Conservation (phyloP, 2,797 vertebrate species). For the Cichlasoma orientale region DNA sequence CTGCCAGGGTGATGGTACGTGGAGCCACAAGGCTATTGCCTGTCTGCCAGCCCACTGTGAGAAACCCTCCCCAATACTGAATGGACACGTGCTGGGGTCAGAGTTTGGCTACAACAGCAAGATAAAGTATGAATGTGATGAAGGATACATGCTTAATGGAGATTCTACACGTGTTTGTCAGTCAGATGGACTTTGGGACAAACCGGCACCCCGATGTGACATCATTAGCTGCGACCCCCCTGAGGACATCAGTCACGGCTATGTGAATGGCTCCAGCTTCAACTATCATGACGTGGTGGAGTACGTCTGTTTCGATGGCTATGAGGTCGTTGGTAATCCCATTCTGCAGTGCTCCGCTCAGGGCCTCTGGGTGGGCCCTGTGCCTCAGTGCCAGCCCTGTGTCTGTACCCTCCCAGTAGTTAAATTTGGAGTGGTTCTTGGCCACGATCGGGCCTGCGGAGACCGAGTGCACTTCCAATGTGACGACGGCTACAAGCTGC, state of each 20-base stretch:
- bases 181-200: constrained; percentile 88
- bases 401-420: constrained; percentile 82
- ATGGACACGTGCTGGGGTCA: constrained; percentile 81
- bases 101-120: constrained; percentile 84
- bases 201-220: constrained; percentile 84
- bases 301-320: constrained; percentile 91
- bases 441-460: constrained; percentile 85
- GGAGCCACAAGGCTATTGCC: constrained; percentile 84
- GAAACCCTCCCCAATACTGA: constrained; percentile 72
- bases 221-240: constrained; percentile 88
- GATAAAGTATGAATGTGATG: constrained; percentile 85
- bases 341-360: constrained; percentile 86
- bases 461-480: constrained; percentile 84
- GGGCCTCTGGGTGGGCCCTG: constrained; percentile 87
- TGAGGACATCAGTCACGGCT: constrained; percentile 90
- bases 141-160: constrained; percentile 86
- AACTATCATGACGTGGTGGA: constrained; percentile 84
- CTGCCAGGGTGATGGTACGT: constrained; percentile 89
- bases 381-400: constrained; percentile 88
- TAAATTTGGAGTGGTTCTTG: constrained; percentile 81
- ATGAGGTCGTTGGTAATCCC: constrained; percentile 85
- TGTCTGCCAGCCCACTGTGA: constrained; percentile 85
- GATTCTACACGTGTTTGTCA: constrained; percentile 78
- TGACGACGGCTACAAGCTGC: constrained; percentile 85
- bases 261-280: constrained; percentile 90